Conservation (phyloP, 2,888 invertebrate species). For the Deilephila porcellus region DNA sequence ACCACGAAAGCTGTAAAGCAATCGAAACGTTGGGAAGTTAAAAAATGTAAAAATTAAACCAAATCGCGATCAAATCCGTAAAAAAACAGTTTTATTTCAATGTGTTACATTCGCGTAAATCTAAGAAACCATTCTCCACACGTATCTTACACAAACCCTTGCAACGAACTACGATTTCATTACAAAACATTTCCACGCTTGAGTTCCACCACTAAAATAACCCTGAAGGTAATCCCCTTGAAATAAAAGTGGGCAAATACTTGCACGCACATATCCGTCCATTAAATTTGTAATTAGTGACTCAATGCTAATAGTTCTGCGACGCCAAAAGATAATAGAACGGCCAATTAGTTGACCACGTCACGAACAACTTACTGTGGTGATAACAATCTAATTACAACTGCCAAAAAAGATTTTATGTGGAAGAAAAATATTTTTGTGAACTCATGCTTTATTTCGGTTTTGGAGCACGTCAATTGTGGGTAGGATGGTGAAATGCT, state of each 20-base stretch:
- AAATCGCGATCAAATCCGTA: too few relatives aligned
- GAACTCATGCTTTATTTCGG: not conserved
- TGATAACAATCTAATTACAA: conserved; percentile 20
- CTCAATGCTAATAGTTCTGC: conserved; percentile 23
- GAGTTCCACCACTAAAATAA: not conserved
- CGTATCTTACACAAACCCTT: too few relatives aligned
- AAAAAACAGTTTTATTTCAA: too few relatives aligned
- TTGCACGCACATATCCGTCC: not conserved
- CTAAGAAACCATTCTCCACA: too few relatives aligned
- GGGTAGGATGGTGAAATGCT: conserved; percentile 7
- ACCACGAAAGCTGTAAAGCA: too few relatives aligned
- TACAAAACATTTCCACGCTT: too few relatives aligned
- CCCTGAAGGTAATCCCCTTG: conserved; percentile 8
- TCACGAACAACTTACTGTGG: conserved; percentile 6
- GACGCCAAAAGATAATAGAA: conserved; percentile 26
- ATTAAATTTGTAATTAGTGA: conserved; percentile 15
- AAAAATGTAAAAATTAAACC: too few relatives aligned
- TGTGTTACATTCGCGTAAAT: too few relatives aligned
- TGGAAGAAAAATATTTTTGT: conserved; percentile 5
- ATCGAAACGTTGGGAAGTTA: too few relatives aligned
- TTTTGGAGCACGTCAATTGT: conserved; percentile 6
- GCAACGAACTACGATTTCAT: too few relatives aligned
- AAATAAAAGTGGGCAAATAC: not conserved
- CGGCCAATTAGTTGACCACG: conserved; percentile 19
- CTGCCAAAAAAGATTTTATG: conserved; percentile 16